Evolutionary conservation across 2,797 vertebrate species (phyloP).

Genomic region (Pterois miles): DNA sequence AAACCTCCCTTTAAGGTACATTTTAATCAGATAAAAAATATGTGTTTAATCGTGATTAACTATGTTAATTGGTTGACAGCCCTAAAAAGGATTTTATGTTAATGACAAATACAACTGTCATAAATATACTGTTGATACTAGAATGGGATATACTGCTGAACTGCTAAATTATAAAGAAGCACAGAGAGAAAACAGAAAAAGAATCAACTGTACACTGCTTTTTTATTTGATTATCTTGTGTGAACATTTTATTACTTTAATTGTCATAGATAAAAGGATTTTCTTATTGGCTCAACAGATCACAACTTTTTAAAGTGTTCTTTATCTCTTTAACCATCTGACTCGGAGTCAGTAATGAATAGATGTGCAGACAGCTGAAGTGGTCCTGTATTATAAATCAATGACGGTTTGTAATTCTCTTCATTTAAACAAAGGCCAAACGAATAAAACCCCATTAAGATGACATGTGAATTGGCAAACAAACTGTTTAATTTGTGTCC

Average conservation of each 20-base stretch:
- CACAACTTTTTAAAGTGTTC: slow-evolving; percentile 27
- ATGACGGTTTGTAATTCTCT: slow-evolving; percentile 87
- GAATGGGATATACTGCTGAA: not conserved
- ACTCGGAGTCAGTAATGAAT: slow-evolving; percentile 55
- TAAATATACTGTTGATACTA: not conserved
- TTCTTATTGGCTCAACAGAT: slow-evolving; percentile 10
- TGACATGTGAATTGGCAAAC: slow-evolving; percentile 93
- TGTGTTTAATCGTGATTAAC: too few species aligned
- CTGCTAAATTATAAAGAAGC: not conserved
- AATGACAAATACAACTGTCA: not conserved
- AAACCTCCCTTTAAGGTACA: too few species aligned
- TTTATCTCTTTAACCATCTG: slow-evolving; percentile 53
- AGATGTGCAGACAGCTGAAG: slow-evolving; percentile 80
- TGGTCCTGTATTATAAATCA: slow-evolving; percentile 91
- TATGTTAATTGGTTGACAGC: too few species aligned
- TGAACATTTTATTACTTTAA: not conserved
- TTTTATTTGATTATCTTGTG: not conserved
- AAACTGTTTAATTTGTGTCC: slow-evolving; percentile 93
- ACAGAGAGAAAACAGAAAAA: not conserved
- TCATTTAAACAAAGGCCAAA: slow-evolving; percentile 89
- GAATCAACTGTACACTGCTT: not conserved
- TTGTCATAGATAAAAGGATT: not conserved
- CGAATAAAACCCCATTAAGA: slow-evolving; percentile 93
- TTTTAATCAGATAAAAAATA: too few species aligned
- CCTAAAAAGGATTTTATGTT: slow-evolving; percentile 13